phyloP scores from a whole-genome alignment of 92 coral and sea anemone species.

The Actinostola sp. region DNA sequence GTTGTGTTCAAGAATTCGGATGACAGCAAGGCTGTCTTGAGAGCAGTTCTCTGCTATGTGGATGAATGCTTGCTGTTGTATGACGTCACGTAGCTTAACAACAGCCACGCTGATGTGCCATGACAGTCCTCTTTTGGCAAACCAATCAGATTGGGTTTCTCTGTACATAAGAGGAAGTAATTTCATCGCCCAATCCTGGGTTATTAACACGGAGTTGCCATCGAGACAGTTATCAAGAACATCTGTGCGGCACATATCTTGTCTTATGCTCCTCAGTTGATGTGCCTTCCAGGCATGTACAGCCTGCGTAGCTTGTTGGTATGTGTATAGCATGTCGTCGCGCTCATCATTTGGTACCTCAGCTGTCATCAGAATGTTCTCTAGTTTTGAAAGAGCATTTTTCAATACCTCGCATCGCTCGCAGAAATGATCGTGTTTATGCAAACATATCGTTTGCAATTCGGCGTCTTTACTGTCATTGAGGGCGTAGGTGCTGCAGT shows the following conservation, averaged over 20 bases:
- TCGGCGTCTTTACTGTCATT: slow-evolving; percentile 25
- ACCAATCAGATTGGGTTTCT: slow-evolving; percentile 46
- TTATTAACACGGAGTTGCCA: slow-evolving; percentile 19
- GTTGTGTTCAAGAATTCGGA: slow-evolving; percentile 23
- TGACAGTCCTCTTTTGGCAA: slow-evolving; percentile 29
- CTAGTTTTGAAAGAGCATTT: background rate
- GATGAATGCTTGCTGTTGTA: slow-evolving; percentile 24
- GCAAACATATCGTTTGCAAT: slow-evolving; percentile 3
- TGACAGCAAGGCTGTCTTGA: slow-evolving; percentile 27
- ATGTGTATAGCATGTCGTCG: slow-evolving; percentile 19
- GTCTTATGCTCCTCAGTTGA: slow-evolving; percentile 33
- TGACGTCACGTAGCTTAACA: background rate
- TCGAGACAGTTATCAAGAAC: slow-evolving; percentile 16
- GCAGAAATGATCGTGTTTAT: slow-evolving; percentile 33
- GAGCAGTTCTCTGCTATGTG: slow-evolving; percentile 24
- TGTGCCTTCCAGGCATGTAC: slow-evolving; percentile 35
- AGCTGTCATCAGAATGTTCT: slow-evolving; percentile 3
- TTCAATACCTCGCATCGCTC: slow-evolving; percentile 23
- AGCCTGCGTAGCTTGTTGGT: slow-evolving; percentile 25
- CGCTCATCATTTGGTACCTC: slow-evolving; percentile 5
- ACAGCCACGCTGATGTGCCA: slow-evolving; percentile 43
- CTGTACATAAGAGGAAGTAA: slow-evolving; percentile 35
- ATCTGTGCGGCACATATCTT: slow-evolving; percentile 24
- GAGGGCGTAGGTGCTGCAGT: slow-evolving; percentile 30
- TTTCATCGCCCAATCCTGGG: slow-evolving; percentile 50